Base-by-base conservation (phyloP, 2,888 invertebrate species). In the Drymonia ruficornis region DNA sequence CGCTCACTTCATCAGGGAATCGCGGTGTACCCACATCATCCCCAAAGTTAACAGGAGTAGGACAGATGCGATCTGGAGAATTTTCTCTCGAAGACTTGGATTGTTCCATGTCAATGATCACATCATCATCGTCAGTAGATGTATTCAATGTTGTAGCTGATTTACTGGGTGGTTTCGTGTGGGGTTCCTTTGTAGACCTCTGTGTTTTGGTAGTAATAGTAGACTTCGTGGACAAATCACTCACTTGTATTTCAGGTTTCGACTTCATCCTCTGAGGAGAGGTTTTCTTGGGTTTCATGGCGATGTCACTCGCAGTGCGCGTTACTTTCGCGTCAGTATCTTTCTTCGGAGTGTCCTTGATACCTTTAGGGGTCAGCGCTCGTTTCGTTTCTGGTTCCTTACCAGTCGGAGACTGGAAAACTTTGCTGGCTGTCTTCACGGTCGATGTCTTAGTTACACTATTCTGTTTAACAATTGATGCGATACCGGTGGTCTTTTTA, bases 21-120 rank as follows among this genome's bases (percentile, higher is more conserved):
- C 96, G 93, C 3, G 96, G 95, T 52, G 93, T 93, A 48, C 94
- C 94, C 1, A 93, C 92, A 57, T 94, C 94, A 48, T 94, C 94
- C 49, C 90, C 87, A 8, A 94, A 92, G 40, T 93, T 93, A 5
- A 95, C 93, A 0, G 95, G 95, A 11, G 94, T 94, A 0, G 96
- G 95, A 69, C 95, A 95, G 53, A 96, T 94, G 58, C 95, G 93
- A 74, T 96, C 96, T 0, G 96, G 96, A 5, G 96, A 95, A 49
- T 95, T 95, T 81, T 96, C 96, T 16, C 96, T 87, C 0, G 96
- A 96, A 49, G 96, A 96, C 82, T 95, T 96, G 0, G 96, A 96
- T 76, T 95, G 94, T 76, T 95, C 94, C 47, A 96, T 93, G 76
- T 96, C 95, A 55, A 96, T 94, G 31, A 95, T 93, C n/a, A 95